Evolutionary conservation across 2,113 vertebrate genomes (phyloP).

Genomic region (Neogale vison): DNA sequence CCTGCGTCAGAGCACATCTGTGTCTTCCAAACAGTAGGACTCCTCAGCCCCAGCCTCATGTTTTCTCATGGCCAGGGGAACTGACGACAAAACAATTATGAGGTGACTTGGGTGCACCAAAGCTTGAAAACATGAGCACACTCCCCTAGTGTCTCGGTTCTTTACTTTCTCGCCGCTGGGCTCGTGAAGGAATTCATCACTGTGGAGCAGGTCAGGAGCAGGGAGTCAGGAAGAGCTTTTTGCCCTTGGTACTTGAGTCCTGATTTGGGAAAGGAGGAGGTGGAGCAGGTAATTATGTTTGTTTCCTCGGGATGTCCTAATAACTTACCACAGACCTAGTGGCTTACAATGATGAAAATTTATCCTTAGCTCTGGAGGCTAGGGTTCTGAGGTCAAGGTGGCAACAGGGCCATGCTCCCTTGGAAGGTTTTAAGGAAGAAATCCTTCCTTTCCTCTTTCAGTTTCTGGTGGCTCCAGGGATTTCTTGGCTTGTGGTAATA

Average conservation of each 20-base stretch:
- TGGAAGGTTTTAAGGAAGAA: neutral
- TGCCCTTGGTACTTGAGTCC: neutral
- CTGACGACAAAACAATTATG: neutral
- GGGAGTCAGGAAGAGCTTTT: neutral
- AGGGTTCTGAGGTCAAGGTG: neutral
- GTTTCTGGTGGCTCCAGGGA: neutral
- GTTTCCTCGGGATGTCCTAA: neutral
- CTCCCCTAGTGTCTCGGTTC: neutral
- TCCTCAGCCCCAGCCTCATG: neutral
- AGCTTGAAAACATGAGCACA: rapidly evolving
- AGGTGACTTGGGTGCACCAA: neutral
- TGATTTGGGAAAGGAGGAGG: neutral
- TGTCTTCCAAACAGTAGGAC: neutral
- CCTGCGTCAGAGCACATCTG: neutral
- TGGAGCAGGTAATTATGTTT: neutral
- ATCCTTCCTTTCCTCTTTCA: neutral
- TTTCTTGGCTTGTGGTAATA: neutral
- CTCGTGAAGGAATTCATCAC: neutral
- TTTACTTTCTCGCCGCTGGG: neutral
- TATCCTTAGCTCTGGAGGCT: neutral
- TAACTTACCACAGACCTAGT: neutral
- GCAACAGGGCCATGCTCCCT: neutral
- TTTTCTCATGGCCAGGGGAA: neutral
- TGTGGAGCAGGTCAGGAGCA: neutral
- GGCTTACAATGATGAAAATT: neutral